phyloP scores from a whole-genome alignment of 2,113 vertebrate genomes.

The Rhadina sibilatrix region DNA sequence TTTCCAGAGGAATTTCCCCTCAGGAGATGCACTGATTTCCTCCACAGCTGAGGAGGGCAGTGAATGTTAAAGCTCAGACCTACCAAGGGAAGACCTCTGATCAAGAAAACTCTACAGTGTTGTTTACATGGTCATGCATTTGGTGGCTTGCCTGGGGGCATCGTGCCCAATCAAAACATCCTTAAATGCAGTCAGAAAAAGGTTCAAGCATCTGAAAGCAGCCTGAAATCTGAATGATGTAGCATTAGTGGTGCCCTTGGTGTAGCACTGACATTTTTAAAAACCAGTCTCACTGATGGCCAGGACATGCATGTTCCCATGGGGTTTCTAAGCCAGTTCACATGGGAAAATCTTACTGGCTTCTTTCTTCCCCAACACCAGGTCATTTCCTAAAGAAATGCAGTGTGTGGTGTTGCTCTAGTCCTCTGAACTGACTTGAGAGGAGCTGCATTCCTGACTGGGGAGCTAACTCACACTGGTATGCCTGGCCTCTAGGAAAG shows the following conservation, averaged over 20 bases:
- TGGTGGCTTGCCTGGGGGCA: background rate
- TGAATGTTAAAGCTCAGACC: background rate
- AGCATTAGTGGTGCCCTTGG: background rate
- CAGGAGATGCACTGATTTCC: background rate
- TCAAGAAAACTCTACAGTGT: background rate
- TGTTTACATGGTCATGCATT: background rate
- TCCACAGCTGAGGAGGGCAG: background rate
- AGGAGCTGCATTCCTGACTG: background rate
- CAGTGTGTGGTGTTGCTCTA: background rate
- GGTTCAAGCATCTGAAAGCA: background rate
- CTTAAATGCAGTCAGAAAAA: background rate
- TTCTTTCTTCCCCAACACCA: background rate
- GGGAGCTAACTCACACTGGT: rapidly evolving
- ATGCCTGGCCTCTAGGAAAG: background rate
- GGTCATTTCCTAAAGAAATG: background rate
- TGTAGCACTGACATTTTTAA: background rate
- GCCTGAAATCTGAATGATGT: background rate
- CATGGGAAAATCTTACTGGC: background rate
- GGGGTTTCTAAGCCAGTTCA: background rate
- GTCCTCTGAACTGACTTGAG: background rate
- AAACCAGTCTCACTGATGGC: background rate
- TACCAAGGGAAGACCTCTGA: background rate
- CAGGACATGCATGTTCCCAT: background rate
- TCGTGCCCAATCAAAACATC: background rate
- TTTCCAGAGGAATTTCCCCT: background rate